Evolutionary conservation across 2,888 invertebrate species (phyloP).

Genomic region (Camponotus fellah): DNA sequence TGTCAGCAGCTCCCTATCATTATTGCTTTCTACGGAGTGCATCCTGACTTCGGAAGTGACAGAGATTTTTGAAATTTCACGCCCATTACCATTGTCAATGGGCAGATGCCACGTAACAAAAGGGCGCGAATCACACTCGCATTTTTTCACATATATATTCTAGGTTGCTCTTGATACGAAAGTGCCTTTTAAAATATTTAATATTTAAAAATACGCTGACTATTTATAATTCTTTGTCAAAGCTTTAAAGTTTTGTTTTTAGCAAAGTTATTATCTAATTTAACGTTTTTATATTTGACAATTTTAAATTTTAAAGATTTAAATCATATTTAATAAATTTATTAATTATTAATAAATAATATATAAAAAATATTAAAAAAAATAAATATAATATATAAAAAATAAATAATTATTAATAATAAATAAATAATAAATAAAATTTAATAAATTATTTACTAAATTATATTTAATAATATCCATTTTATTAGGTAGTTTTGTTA

Average conservation of each 20-base stretch:
- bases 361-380: too few species aligned
- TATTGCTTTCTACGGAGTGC: conserved; percentile 54
- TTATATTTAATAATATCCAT: neutral
- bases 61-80: conserved; percentile 84
- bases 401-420: too few species aligned
- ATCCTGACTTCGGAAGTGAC: conserved; percentile 66
- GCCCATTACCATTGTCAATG: conserved; percentile 84
- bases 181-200: conserved; percentile 8
- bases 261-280: neutral
- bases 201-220: neutral
- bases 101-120: conserved; percentile 80
- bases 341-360: too few species aligned
- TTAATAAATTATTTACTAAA: too few species aligned
- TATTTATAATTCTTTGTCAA: neutral
- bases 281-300: neutral
- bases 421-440: too few species aligned
- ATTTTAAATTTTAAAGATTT: neutral
- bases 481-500: neutral
- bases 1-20: conserved; percentile 79
- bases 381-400: too few species aligned
- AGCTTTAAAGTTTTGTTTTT: neutral
- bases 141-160: conserved; percentile 67
- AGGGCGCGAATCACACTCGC: conserved; percentile 76
- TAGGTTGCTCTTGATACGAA: conserved; percentile 58
- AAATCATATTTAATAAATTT: neutral